phyloP scores from a whole-genome alignment of 2,888 invertebrate genomes.

The Molanna angustata region DNA sequence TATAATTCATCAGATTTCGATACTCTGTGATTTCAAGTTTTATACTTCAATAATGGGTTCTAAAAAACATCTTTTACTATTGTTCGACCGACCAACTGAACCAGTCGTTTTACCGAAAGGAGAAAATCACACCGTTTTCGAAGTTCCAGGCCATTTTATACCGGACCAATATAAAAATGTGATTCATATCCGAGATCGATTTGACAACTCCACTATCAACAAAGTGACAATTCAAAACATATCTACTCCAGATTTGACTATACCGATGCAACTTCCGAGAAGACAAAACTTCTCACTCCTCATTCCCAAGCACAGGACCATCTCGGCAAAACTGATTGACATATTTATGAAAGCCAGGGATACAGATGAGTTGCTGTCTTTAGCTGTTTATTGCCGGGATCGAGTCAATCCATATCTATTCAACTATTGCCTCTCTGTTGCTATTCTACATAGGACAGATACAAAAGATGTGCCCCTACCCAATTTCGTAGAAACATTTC shows the following conservation, averaged over 20 bases:
- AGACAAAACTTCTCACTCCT: constrained; percentile 70
- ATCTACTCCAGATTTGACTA: constrained; percentile 60
- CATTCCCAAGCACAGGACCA: constrained; percentile 62
- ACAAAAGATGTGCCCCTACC: constrained; percentile 69
- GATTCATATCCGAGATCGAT: constrained; percentile 53
- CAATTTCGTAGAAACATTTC: constrained; percentile 74
- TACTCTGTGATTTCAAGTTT: no score
- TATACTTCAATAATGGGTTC: no score
- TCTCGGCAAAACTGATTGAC: constrained; percentile 65
- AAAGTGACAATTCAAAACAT: constrained; percentile 59
- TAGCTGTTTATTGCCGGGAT: constrained; percentile 65
- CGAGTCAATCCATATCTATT: constrained; percentile 72
- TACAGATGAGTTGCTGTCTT: constrained; percentile 66
- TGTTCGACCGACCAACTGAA: constrained; percentile 64
- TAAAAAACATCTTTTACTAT: constrained; percentile 48
- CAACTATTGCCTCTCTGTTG: constrained; percentile 72
- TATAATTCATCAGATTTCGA: no score
- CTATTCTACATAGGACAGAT: constrained; percentile 66
- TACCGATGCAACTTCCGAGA: constrained; percentile 60
- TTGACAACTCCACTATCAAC: constrained; percentile 52
- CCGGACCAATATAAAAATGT: constrained; percentile 45
- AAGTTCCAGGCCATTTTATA: constrained; percentile 53
- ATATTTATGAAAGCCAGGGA: constrained; percentile 68
- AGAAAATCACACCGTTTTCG: constrained; percentile 49
- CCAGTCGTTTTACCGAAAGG: constrained; percentile 65